Evolutionary conservation across 2,888 invertebrate species (phyloP), one percentile per base, ranked within the genome.

Genomic region (Philopedon plagiatum): DNA sequence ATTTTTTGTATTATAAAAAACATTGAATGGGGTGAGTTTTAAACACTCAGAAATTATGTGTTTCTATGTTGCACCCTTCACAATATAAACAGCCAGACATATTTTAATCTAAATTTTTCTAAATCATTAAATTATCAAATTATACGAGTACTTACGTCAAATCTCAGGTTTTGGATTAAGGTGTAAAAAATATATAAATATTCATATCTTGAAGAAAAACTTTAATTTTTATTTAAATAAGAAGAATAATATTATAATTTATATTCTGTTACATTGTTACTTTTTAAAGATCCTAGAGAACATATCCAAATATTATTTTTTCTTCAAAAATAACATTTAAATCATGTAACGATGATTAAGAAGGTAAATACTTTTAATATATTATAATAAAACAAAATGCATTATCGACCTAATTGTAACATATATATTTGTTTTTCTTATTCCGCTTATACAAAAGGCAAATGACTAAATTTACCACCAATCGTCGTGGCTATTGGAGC

Each of bases 401-500:
- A 68, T 62, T 60, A 56, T 68, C 68, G 41, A 67, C 67, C 67
- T 67, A 67, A 66, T 51, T 67, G 26, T 66, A 66, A 58, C 66
- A 44, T 49, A 67, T 67, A 67, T 67, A 67, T 67, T 57, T 46
- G 39, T 56, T 32, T 58, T 57, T 57, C 15, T 66, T 66, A 46
- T 46, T 57, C 57, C 39, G 57, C 29, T 34, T 29, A 66, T 58
- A 66, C 57, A 66, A 44, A 63, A 63, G 41, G 39, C 39, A 54
- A 49, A 44, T 39, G 41, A 41, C 44, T 39, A 44, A 49, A 29
- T 26, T 71, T 74, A 83, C 84, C 84, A 86, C 86, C 86, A 84
- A 76, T 84, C 84, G 77, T 85, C 85, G 71, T 85, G 83, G 61
- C 81, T 81, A 75, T 79, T 80, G 73, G 80, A 81, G 76, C 78